A percentile compares a stretch with the other conserved stretches of the same genome.
phyloP scores from a whole-genome alignment of 2,113 vertebrate genomes.

The Aegotheles bennettii region DNA sequence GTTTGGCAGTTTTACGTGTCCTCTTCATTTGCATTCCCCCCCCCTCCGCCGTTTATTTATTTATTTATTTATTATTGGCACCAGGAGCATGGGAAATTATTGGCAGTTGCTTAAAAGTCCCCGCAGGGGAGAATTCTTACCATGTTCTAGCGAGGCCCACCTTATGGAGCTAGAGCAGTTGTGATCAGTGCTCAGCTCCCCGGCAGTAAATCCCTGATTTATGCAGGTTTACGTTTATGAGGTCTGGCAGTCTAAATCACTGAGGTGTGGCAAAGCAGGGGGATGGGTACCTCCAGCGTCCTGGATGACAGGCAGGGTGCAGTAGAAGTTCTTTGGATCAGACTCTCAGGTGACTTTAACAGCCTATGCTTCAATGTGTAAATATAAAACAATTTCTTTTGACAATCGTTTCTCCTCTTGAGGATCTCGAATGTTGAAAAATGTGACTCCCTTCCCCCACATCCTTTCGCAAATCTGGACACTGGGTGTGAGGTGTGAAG shows the following conservation, averaged over 20 bases:
- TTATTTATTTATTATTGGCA: constrained; percentile 43
- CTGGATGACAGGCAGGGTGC: background rate
- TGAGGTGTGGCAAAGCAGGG: background rate
- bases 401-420: background rate
- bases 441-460: background rate
- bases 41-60: background rate
- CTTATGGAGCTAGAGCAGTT: constrained; percentile 35
- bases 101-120: constrained; percentile 44
- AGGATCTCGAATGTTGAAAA: background rate
- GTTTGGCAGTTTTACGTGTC: background rate
- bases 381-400: background rate
- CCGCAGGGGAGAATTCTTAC: constrained; percentile 39
- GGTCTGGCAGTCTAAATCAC: background rate
- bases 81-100: constrained; percentile 29
- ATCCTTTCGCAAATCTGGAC: background rate
- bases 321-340: background rate
- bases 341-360: background rate
- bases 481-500: background rate
- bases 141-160: constrained; percentile 8
- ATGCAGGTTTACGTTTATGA: background rate
- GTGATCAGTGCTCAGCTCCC: constrained; percentile 6
- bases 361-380: background rate
- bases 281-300: background rate
- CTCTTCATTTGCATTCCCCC: background rate
- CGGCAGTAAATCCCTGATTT: background rate